Percentiles rank a stretch among this genome's conserved stretches.
phyloP scores from a whole-genome alignment of 92 coral and sea anemone species.

The Metridium senile region DNA sequence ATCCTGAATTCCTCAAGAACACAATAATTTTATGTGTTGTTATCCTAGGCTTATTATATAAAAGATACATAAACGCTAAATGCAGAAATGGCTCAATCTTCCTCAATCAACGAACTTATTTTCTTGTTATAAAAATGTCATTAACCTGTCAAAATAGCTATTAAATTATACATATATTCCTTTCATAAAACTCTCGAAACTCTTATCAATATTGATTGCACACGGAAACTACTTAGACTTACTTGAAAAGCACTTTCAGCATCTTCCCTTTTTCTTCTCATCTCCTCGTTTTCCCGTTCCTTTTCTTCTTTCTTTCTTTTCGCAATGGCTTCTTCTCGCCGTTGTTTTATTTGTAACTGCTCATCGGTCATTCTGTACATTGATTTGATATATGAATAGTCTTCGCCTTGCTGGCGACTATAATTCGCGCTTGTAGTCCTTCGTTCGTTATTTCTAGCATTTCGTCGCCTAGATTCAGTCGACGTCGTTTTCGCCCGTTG shows the following conservation, averaged over 20 bases:
- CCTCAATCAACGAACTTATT: neutral
- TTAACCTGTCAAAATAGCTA: neutral
- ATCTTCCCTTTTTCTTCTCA: conserved; percentile 81
- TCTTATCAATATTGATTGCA: neutral
- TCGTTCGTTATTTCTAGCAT: conserved; percentile 41
- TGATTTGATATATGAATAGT: conserved; percentile 80
- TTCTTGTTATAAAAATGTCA: neutral
- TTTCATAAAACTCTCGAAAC: neutral
- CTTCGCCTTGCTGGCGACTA: conserved; percentile 56
- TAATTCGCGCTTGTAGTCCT: conserved; percentile 87
- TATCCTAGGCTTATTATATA: too few species aligned
- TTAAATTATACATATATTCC: neutral
- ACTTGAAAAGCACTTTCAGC: conserved; percentile 98
- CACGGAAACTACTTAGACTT: neutral
- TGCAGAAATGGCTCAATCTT: neutral
- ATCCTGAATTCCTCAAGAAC: neutral
- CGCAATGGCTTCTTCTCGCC: conserved; percentile 88
- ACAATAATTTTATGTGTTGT: too few species aligned
- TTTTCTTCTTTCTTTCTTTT: conserved; percentile 89
- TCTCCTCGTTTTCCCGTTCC: conserved; percentile 83
- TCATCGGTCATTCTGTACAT: conserved; percentile 89
- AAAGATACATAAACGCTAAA: neutral
- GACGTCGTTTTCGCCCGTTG: conserved; percentile 83
- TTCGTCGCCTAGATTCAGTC: conserved; percentile 51
- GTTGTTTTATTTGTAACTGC: conserved; percentile 83